Conservation (phyloP, 2,113 vertebrate genomes). For the Ploceus nigricollis region DNA sequence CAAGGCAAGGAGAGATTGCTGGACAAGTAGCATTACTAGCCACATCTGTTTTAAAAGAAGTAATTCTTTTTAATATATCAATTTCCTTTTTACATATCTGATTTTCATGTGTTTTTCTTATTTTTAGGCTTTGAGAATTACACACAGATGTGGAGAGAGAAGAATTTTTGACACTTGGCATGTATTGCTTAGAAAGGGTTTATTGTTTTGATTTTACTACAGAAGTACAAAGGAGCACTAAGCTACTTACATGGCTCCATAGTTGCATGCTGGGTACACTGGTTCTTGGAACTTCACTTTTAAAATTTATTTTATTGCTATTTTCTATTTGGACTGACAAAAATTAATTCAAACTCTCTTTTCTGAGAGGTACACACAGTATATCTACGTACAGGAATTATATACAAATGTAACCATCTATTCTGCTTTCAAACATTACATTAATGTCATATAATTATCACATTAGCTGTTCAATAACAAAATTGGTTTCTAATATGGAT, state of each 20-base stretch:
- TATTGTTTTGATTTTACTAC: background rate
- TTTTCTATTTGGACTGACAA: background rate
- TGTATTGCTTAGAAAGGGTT: background rate
- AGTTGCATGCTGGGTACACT: rapidly evolving
- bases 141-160: background rate
- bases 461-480: background rate
- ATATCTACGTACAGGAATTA: background rate
- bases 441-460: background rate
- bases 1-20: background rate
- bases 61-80: background rate
- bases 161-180: background rate
- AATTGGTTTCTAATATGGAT: background rate
- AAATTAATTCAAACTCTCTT: background rate
- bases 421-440: background rate
- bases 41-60: background rate
- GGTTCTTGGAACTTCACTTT: background rate
- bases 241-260: background rate
- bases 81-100: background rate
- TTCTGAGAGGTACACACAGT: background rate
- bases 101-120: background rate
- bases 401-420: background rate
- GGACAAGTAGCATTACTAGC: background rate
- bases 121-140: background rate
- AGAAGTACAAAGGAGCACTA: background rate
- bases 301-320: background rate